A percentile compares a stretch with the other conserved stretches of the same genome.
Conservation (phyloP, 2,888 invertebrate genomes). For the Acanthacorydalis orientalis region DNA sequence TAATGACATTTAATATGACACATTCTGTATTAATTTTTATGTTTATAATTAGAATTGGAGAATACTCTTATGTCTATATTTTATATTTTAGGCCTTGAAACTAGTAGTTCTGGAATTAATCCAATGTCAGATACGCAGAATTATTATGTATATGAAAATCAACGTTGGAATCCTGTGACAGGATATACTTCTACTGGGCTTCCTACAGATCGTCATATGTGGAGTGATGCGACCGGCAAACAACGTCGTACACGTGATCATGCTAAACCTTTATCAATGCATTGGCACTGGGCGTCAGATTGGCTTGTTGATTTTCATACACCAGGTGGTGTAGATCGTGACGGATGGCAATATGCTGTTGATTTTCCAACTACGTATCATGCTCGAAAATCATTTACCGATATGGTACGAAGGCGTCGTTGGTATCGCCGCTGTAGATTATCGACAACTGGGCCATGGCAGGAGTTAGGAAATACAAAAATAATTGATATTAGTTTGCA, state of each 20-base stretch:
- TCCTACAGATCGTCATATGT: constrained; percentile 76
- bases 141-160: constrained; percentile 85
- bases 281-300: constrained; percentile 87
- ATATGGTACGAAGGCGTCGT: constrained; percentile 69
- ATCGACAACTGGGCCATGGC: constrained; percentile 76
- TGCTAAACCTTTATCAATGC: constrained; percentile 66
- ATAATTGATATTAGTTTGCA: constrained; percentile 64
- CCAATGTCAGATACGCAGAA: constrained; percentile 72
- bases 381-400: constrained; percentile 69
- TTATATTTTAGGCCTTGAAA: constrained; percentile 28
- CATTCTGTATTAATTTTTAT: not conserved
- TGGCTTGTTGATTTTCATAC: constrained; percentile 88
- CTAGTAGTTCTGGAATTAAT: constrained; percentile 42
- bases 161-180: constrained; percentile 83
- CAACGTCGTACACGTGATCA: constrained; percentile 73
- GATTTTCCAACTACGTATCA: constrained; percentile 83
- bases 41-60: not conserved
- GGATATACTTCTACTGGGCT: constrained; percentile 75
- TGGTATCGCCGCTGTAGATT: constrained; percentile 75
- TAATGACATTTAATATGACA: not conserved
- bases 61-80: not conserved
- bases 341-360: constrained; percentile 91
- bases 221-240: constrained; percentile 78
- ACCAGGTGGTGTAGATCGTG: constrained; percentile 75
- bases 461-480: constrained; percentile 71